Base-by-base conservation (phyloP, 2,888 invertebrate species). In the Argyresthia albistria region DNA sequence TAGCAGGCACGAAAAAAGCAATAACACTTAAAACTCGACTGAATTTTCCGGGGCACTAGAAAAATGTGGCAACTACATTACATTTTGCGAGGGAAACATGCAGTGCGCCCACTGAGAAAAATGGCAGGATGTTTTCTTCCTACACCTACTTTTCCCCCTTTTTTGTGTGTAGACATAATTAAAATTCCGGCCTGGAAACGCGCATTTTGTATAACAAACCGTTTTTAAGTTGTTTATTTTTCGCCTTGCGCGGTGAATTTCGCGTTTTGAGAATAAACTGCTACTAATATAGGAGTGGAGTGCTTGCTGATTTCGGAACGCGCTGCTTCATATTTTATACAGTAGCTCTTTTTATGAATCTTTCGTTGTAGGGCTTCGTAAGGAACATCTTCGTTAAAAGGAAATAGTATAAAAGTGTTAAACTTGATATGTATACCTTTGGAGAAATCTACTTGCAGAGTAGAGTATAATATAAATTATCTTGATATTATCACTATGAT, bases 111-210 rank as follows among this genome's bases (percentile, higher is more conserved):
- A 52, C 59, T 57, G 59, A 65, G 67, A 71, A 68, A 72, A 70
- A 75, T 66, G 58, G 64, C 64, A 58, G 59, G 67, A 60, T 62
- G 59, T 57, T 60, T 60, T 65, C 65, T 69, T 72, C 11, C 35
- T 35, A 9, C n/a, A 25, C 37, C 37, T 8, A 14, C 48, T 48
- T 48, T 48, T 66, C 57, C 60, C 57, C 64, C 57, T 60, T 16
- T 25, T 66, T 70, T 69, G 67, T 73, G 74, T 73, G 76, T 70
- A 73, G 75, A 74, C 74, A 73, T 76, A 76, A 79, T 80, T 76
- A 79, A 77, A 77, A 76, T 71, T 72, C 69, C 59, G 56, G 58
- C 61, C 53, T 57, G 56, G 62, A 53, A 58, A 42, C 46, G 47
- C n/a, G 12, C 43, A 47, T 43, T 52, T 46, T 42, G 25, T 43